phyloP scores from a whole-genome alignment of 2,888 invertebrate species.

The Stenchaetothrips biformis region DNA sequence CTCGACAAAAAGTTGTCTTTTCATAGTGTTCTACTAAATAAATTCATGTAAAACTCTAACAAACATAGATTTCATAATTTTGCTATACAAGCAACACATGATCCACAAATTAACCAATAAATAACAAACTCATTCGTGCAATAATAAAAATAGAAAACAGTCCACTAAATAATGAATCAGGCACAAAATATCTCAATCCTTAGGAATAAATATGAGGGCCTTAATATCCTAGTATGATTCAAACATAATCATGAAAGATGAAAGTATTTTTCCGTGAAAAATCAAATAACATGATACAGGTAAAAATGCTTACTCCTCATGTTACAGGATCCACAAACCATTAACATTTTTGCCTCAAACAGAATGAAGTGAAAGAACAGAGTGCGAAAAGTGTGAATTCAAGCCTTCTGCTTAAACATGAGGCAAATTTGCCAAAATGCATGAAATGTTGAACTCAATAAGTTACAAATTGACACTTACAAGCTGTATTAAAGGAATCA shows the following conservation, averaged over 20 bases:
- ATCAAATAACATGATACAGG: neutral
- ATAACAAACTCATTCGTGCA: neutral
- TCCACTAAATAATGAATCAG: neutral
- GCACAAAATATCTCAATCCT: neutral
- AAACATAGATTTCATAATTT: neutral
- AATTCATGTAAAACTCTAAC: neutral
- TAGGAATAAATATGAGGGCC: neutral
- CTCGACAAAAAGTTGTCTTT: neutral
- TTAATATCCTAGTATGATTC: neutral
- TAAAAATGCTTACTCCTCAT: neutral
- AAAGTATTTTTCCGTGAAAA: neutral
- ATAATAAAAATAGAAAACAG: conserved; percentile 18
- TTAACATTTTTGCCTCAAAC: neutral
- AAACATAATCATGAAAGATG: neutral
- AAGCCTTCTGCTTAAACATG: neutral
- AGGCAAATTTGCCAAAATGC: neutral
- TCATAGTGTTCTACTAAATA: neutral
- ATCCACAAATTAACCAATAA: neutral
- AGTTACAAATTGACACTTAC: neutral
- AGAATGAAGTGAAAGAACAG: neutral
- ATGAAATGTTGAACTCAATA: neutral
- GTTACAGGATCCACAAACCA: too few species aligned
- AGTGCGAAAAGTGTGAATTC: too few species aligned
- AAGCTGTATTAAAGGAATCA: neutral
- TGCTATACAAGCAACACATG: neutral